Percentiles rank a stretch among this genome's conserved stretches.
These are phyloP conservation scores for Pemphigus obesinymphae DNA, from an alignment of 1,140 invertebrate species.

Conservation along the genomic window DNA sequence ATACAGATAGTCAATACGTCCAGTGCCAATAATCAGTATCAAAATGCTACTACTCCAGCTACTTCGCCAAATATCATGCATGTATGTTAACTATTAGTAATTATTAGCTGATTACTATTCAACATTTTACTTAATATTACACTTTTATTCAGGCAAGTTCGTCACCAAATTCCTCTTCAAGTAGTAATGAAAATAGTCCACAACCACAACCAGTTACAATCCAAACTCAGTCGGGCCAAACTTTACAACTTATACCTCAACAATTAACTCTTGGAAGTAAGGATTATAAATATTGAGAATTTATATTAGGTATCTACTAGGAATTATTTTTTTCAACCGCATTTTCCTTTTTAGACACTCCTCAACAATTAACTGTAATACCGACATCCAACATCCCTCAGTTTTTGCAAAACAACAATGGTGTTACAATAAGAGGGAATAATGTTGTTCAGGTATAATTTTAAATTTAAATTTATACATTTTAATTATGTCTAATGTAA, in stretches of 20 bases:
- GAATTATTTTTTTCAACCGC: not conserved
- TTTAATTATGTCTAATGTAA: not conserved
- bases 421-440: conserved; percentile 46
- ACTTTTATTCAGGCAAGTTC: conserved; percentile 43
- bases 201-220: conserved; percentile 50
- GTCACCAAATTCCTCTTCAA: conserved; percentile 45
- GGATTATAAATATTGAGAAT: not conserved
- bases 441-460: conserved; percentile 49
- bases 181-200: conserved; percentile 44
- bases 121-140: not conserved
- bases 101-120: not conserved
- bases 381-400: conserved; percentile 48
- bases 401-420: conserved; percentile 45
- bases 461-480: not conserved
- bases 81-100: not conserved
- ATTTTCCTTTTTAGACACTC: conserved; percentile 45
- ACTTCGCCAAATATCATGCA: conserved; percentile 18
- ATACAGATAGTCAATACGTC: conserved; percentile 34
- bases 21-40: conserved; percentile 6
- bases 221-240: conserved; percentile 48
- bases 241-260: conserved; percentile 44
- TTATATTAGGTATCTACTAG: too few species aligned
- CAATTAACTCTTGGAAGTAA: conserved; percentile 46
- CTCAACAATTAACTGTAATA: conserved; percentile 68
- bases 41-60: conserved; percentile 40